Evolutionary conservation across 2,797 vertebrate species (phyloP).

Genomic region (Notolepis coatsorum): DNA sequence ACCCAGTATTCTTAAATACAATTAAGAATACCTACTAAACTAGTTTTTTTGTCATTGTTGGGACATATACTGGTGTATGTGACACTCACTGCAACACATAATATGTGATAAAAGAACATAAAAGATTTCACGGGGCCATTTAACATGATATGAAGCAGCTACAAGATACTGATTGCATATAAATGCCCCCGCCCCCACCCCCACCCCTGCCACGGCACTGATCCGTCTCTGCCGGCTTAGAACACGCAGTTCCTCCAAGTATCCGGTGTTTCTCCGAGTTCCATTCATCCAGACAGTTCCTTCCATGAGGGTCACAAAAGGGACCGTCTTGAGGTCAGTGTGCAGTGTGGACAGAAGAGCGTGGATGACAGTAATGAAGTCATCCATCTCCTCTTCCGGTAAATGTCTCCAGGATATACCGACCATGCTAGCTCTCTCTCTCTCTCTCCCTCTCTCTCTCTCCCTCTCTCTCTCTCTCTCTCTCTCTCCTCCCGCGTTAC

Average conservation of each 20-base stretch:
- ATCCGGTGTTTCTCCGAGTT: neutral
- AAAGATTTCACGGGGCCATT: too few relatives aligned
- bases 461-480: too few relatives aligned
- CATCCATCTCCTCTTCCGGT: neutral
- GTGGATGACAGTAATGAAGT: conserved; percentile 7
- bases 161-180: neutral
- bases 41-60: too few relatives aligned
- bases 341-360: neutral
- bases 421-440: conserved; percentile 12
- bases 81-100: too few relatives aligned
- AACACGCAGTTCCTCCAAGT: neutral
- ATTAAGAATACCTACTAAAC: too few relatives aligned
- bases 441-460: too few relatives aligned
- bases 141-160: too few relatives aligned
- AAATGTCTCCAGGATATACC: conserved; percentile 45
- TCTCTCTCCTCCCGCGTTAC: too few relatives aligned
- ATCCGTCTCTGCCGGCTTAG: neutral
- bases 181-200: neutral
- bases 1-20: too few relatives aligned
- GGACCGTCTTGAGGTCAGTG: neutral
- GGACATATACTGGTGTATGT: too few relatives aligned
- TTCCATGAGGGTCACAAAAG: neutral
- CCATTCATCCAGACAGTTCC: neutral
- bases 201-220: too few relatives aligned
- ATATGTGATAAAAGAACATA: too few relatives aligned